Percentiles rank a stretch among this genome's conserved stretches.
phyloP scores from a whole-genome alignment of 2,888 invertebrate genomes.

The Tipula vernalis region DNA sequence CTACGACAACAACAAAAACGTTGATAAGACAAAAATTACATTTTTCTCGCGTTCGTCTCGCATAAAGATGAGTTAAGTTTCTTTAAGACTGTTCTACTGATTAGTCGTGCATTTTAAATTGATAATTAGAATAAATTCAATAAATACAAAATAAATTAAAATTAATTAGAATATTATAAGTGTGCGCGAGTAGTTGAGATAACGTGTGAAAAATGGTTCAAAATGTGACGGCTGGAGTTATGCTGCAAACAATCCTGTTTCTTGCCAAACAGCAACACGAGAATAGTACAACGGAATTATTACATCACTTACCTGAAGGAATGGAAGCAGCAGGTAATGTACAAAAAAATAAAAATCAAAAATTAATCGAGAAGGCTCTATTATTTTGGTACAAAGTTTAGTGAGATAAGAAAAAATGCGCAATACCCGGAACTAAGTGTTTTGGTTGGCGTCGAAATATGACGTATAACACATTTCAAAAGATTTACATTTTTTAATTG shows the following conservation, averaged over 20 bases:
- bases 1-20: background rate
- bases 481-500: background rate
- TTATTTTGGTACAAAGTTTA: background rate
- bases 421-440: background rate
- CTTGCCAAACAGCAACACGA: slow-evolving; percentile 28
- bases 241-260: slow-evolving; percentile 35
- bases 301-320: slow-evolving; percentile 29
- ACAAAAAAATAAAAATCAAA: background rate
- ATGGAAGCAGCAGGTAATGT: slow-evolving; percentile 19
- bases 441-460: background rate
- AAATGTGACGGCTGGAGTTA: slow-evolving; percentile 24
- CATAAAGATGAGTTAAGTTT: background rate
- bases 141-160: background rate
- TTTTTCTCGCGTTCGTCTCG: background rate
- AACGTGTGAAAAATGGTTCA: background rate
- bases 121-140: background rate
- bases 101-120: background rate
- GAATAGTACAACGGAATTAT: slow-evolving; percentile 28
- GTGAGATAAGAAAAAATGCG: background rate
- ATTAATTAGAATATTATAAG: background rate
- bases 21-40: background rate
- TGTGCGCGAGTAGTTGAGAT: background rate
- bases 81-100: background rate
- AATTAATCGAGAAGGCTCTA: background rate
- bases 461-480: background rate